These are phyloP conservation scores for Callimorpha dominula DNA, from an alignment of 2,888 invertebrate species.

Conservation along the genomic window DNA sequence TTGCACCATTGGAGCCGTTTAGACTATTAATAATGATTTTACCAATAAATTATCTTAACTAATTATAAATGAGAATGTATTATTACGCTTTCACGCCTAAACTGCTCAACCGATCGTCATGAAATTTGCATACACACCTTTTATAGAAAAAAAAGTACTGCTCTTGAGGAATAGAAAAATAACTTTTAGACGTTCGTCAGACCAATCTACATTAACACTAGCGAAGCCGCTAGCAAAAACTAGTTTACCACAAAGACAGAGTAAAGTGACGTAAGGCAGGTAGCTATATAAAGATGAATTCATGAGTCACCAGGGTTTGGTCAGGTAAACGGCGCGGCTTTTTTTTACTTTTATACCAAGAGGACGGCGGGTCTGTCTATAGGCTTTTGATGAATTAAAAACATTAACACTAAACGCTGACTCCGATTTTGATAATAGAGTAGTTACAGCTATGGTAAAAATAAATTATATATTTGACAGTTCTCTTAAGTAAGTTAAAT, in stretches of 20 bases:
- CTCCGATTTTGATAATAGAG: not conserved
- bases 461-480: not conserved
- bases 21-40: too few species aligned
- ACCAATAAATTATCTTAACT: too few species aligned
- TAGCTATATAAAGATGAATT: constrained; percentile 13
- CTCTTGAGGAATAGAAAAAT: not conserved
- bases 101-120: too few species aligned
- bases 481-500: not conserved
- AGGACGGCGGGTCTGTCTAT: constrained; percentile 1
- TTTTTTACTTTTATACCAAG: constrained; percentile 2
- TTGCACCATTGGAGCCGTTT: not conserved
- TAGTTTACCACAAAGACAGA: constrained; percentile 4
- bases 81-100: too few species aligned
- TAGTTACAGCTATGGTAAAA: not conserved
- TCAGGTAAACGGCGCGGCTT: constrained; percentile 19
- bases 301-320: constrained; percentile 24
- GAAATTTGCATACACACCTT: too few species aligned
- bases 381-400: constrained; percentile 5
- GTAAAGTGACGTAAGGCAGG: constrained; percentile 21
- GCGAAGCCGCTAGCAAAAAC: not conserved
- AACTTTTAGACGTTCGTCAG: not conserved
- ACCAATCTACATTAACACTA: not conserved
- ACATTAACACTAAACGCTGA: not conserved
- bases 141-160: too few species aligned
- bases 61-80: too few species aligned